Evolutionary conservation across 2,888 invertebrate species (phyloP).

Genomic region (Crioceris asparagi): DNA sequence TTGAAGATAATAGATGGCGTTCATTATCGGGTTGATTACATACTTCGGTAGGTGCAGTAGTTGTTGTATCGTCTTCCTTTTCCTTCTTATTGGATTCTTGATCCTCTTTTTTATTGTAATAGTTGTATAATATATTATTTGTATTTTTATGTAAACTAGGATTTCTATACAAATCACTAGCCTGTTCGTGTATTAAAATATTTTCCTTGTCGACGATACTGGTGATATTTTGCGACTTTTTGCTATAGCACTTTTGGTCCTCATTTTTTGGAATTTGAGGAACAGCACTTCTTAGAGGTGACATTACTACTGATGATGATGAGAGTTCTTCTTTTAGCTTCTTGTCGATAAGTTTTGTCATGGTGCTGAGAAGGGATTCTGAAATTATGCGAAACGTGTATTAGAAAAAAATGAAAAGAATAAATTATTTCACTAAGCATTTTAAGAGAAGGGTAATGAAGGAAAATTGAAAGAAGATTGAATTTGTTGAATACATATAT

Average conservation of each 20-base stretch:
- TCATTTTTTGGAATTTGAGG: constrained; percentile 64
- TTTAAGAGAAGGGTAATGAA: too few species aligned
- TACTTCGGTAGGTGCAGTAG: constrained; percentile 15
- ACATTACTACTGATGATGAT: constrained; percentile 39
- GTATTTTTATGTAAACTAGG: constrained; percentile 43
- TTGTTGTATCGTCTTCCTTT: constrained; percentile 38
- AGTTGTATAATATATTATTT: constrained; percentile 19
- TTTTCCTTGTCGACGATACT: constrained; percentile 34
- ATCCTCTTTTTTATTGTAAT: constrained; percentile 31
- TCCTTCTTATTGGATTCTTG: constrained; percentile 36
- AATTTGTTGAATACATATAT: too few species aligned
- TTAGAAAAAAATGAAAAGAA: background rate
- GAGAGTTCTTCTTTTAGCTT: constrained; percentile 55
- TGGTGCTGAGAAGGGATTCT: constrained; percentile 77
- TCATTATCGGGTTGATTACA: constrained; percentile 34
- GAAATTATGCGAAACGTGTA: constrained; percentile 28
- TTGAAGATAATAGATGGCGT: constrained; percentile 28
- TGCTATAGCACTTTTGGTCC: constrained; percentile 43
- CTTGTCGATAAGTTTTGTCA: constrained; percentile 77
- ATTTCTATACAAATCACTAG: constrained; percentile 38
- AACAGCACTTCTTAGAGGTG: too few species aligned
- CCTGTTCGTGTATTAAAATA: constrained; percentile 31
- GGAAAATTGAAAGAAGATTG: too few species aligned
- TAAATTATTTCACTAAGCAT: background rate
- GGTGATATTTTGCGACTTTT: constrained; percentile 22